Evolutionary conservation across 2,113 vertebrate species (phyloP), one percentile per base, ranked within the genome.

Genomic region (Talpa occidentalis): DNA sequence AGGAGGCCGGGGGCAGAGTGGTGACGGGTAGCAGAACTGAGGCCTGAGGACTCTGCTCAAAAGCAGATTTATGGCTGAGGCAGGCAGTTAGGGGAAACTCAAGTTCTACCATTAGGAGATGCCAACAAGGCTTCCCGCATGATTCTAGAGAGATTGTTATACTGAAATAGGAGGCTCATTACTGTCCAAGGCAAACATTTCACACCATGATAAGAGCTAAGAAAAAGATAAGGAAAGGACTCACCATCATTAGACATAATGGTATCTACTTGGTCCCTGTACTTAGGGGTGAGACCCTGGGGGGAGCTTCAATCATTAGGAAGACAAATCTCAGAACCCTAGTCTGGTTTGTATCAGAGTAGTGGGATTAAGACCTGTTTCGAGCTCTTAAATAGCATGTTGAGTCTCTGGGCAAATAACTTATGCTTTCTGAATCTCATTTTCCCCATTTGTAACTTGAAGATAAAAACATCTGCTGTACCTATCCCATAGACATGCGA

Each of bases 381-480:
- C 60, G 16, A 5, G 28, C 59, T 86, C 74, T 83, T 22, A 2
- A 49, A 42, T 0, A 44, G 74, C 64, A 21, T 1, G 1, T 6
- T 9, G 37, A 62, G 56, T 32, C 30, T 40, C 10, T 40, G 56
- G 54, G 30, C 10, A 26, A 59, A 69, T 15, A 10, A 30, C 30
- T 56, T 12, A n/a, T 1, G 24, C 49, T 49, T 77, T 77, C 64
- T 73, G 62, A 52, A 60, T 90, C 82, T 74, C 26, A 24, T 54
- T 79, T 82, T 47, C 64, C 44, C 14, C 32, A 26, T 69, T 52
- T 64, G 44, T 35, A 85, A 69, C 40, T 7, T 44, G 32, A 83
- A 60, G 74, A 86, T 88, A 91, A 87, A 95, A 79, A 78, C 70
- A 95, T 32, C 60, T 64, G 30, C 21, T 30, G 52, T 24, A 47